Evolutionary conservation across 2,113 vertebrate species (phyloP).

Genomic region (Cavia aperea): DNA sequence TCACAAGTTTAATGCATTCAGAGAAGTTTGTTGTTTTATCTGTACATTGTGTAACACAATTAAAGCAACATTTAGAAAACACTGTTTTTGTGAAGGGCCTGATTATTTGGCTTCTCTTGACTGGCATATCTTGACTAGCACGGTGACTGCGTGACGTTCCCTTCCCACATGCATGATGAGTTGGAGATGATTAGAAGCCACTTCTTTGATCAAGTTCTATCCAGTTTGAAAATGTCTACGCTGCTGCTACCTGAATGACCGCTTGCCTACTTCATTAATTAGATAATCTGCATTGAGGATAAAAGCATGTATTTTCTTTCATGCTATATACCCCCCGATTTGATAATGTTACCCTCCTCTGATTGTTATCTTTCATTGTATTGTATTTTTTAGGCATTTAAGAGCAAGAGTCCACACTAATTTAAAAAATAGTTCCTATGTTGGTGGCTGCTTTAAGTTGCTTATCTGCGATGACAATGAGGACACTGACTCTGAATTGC

Average conservation of each 20-base stretch:
- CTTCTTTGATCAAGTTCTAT: neutral
- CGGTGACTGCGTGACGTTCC: no score
- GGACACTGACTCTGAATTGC: no score
- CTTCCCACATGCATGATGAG: neutral
- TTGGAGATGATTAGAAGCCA: neutral
- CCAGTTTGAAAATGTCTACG: accelerated
- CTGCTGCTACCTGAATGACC: neutral
- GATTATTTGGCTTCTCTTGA: neutral
- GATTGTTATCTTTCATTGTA: neutral
- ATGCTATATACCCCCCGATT: neutral
- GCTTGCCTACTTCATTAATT: neutral
- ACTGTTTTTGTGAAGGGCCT: neutral
- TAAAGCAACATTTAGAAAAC: neutral
- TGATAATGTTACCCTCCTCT: neutral
- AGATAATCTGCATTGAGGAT: no score
- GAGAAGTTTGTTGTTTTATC: neutral
- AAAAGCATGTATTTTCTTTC: neutral
- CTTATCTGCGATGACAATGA: accelerated
- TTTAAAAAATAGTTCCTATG: neutral
- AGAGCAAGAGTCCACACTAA: neutral
- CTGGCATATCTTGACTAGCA: no score
- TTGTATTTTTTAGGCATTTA: neutral
- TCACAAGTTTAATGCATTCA: neutral
- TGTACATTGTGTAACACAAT: neutral
- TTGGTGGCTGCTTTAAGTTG: neutral